Percentiles rank a stretch among this genome's conserved stretches.
These are phyloP conservation scores for Oostethus manadensis DNA, from an alignment of 2,113 vertebrate species.

Conservation along the genomic window DNA sequence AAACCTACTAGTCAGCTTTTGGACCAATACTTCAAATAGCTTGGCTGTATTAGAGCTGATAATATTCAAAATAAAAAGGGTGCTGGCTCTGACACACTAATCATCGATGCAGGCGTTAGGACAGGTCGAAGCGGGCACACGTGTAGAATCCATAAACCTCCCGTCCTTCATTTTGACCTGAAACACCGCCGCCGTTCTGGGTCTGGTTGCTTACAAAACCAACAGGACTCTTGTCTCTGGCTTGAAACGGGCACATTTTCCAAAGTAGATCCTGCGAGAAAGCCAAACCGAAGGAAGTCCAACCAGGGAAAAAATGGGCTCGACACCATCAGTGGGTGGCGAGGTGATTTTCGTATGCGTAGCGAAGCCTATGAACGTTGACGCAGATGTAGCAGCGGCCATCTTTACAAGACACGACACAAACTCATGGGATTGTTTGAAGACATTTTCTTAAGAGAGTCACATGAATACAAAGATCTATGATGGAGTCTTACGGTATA, in stretches of 20 bases:
- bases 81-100: not conserved
- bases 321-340: too few relatives aligned
- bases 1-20: too few relatives aligned
- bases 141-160: too few relatives aligned
- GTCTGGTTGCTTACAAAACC: not conserved
- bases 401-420: slow-evolving; percentile 70
- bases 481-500: slow-evolving; percentile 63
- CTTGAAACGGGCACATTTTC: too few relatives aligned
- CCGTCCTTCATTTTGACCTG: too few relatives aligned
- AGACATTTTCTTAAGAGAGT: slow-evolving; percentile 72
- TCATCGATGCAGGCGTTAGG: not conserved
- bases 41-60: not conserved
- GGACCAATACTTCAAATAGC: not conserved
- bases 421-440: slow-evolving; percentile 67
- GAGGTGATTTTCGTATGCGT: too few relatives aligned
- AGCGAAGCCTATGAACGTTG: too few relatives aligned
- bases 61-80: not conserved
- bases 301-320: too few relatives aligned
- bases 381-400: not conserved
- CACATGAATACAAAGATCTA: slow-evolving; percentile 71
- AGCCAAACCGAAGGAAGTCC: too few relatives aligned
- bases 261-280: too few relatives aligned
- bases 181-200: too few relatives aligned
- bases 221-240: not conserved
- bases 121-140: too few relatives aligned